Conservation (phyloP, 92 coral and sea anemone genomes). For the Epizoanthus rinbou region DNA sequence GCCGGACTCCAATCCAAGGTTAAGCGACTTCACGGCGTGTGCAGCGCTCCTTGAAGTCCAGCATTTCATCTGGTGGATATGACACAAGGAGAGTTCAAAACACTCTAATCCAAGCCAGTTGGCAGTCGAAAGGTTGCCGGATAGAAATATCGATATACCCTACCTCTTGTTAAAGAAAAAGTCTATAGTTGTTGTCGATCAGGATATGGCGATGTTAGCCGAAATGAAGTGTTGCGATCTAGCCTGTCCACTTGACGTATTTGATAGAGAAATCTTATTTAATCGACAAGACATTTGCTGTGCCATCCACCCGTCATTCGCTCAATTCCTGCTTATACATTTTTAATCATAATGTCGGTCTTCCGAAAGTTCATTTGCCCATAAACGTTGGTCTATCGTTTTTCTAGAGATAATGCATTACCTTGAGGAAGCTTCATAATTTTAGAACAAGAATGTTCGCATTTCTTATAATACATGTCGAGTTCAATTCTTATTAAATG, state of each 20-base stretch:
- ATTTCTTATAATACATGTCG: neutral
- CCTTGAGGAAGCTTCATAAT: neutral
- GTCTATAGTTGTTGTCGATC: neutral
- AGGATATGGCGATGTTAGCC: conserved; percentile 27
- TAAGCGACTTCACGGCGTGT: neutral
- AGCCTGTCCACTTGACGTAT: conserved; percentile 56
- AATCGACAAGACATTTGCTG: conserved; percentile 76
- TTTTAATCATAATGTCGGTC: conserved; percentile 9
- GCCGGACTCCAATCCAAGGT: neutral
- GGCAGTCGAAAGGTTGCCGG: neutral
- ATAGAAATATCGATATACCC: neutral
- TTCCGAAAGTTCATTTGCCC: neutral
- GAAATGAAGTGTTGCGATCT: conserved; percentile 10
- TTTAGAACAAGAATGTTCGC: no score
- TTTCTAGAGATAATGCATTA: neutral
- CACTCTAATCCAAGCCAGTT: neutral
- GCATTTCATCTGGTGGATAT: no score
- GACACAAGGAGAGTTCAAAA: neutral
- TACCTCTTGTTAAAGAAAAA: conserved; percentile 36
- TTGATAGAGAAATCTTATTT: conserved; percentile 86
- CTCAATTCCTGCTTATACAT: conserved; percentile 23
- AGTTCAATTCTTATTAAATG: neutral
- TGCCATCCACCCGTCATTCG: conserved; percentile 38
- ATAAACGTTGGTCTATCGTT: neutral
- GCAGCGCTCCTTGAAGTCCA: no score